These are phyloP conservation scores for Bugulina stolonifera DNA, from an alignment of 2,888 invertebrate genomes.

Conservation along the genomic window DNA sequence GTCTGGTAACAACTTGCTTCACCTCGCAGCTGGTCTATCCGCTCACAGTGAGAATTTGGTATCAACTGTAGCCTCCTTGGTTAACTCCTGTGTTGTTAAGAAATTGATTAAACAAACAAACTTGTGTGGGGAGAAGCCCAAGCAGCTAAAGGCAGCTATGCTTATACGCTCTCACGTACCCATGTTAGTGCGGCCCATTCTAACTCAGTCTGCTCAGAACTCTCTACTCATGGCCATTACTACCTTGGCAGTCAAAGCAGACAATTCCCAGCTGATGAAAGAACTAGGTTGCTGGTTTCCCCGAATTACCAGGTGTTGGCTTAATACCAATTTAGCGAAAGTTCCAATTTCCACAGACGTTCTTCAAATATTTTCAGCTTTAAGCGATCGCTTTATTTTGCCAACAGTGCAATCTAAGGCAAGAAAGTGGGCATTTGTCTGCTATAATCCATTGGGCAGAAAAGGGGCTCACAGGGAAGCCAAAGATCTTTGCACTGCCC, in stretches of 20 bases:
- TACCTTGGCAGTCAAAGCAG: background rate
- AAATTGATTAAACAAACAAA: background rate
- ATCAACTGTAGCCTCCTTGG: background rate
- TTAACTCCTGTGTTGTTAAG: background rate
- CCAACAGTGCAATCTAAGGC: background rate
- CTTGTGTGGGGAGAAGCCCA: background rate
- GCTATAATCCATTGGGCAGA: background rate
- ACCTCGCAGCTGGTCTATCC: background rate
- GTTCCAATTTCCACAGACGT: background rate
- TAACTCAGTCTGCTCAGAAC: background rate
- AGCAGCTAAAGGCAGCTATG: background rate
- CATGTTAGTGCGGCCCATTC: background rate
- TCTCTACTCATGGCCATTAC: background rate
- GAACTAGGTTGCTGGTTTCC: background rate
- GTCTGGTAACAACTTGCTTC: background rate
- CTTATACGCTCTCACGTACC: background rate
- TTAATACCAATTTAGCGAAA: background rate
- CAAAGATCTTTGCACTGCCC: background rate
- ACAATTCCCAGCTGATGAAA: background rate
- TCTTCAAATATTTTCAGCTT: background rate
- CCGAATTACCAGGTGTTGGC: background rate
- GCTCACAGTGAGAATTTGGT: background rate
- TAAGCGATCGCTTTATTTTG: background rate
- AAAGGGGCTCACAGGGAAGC: background rate
- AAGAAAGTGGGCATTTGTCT: conserved; percentile 5